Evolutionary conservation across 1,140 invertebrate genomes (phyloP), one percentile per base, ranked within the genome.

Genomic region (Anthonomus grandis): DNA sequence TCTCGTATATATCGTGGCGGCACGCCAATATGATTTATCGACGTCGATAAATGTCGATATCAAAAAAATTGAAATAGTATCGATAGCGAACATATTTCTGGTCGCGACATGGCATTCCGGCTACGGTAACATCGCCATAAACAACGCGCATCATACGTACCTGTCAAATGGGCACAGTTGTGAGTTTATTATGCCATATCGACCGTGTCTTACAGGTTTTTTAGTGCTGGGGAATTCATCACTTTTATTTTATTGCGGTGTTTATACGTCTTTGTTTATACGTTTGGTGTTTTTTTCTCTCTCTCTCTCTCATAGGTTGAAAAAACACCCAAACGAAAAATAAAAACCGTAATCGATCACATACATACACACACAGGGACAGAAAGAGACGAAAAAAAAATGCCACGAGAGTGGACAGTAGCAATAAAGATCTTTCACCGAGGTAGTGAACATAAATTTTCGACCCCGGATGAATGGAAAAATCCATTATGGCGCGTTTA

Each of bases 11-110:
- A 6, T 12, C 38, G 22, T 42, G 38, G 50, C 38, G 39, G 38
- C 39, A 51, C 6, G 17, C 36, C 52, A 24, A 42, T 54, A 56
- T 56, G 53, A 56, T 56, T 56, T 56, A 56, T 41, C 19, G n/a
- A 21, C 31, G 34, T 17, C 53, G 53, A 56, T 56, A 56, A 56
- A 56, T 56, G 45, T 56, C 44, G 45, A 54, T 59, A 59, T 54
- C 49, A 51, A 49, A 60, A 62, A 65, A 63, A 65, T 63, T 47
- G 56, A 65, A 61, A 63, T 63, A 63, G 55, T 62, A 67, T 67
- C 65, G 62, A 67, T 65, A 62, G 51, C 60, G 54, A 57, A 64
- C 60, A 65, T 65, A 63, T 57, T 60, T 60, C 62, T 63, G 58
- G 58, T 60, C 62, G 61, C 62, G 63, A 63, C 61, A 62, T 59